phyloP scores from a whole-genome alignment of 2,113 vertebrate genomes.

The Rhinolophus sinicus region DNA sequence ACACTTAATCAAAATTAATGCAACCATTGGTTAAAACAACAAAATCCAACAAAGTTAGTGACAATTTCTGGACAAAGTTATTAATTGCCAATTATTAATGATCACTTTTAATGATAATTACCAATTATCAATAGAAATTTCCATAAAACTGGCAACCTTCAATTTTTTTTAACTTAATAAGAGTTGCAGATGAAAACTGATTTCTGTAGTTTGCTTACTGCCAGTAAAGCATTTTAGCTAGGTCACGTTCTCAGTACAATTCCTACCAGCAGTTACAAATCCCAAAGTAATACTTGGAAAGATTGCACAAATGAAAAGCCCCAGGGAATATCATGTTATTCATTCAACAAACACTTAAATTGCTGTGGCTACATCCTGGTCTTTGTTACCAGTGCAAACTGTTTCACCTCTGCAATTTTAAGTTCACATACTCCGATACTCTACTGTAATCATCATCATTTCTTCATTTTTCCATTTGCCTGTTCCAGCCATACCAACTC shows the following conservation, averaged over 20 bases:
- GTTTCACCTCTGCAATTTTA: neutral
- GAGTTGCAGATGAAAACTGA: neutral
- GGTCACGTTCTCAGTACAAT: neutral
- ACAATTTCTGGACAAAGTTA: neutral
- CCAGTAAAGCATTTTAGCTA: neutral
- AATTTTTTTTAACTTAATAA: neutral
- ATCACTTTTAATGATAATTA: neutral
- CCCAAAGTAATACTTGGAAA: neutral
- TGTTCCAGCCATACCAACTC: neutral
- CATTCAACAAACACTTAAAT: conserved; percentile 24
- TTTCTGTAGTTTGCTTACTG: neutral
- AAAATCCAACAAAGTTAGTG: neutral
- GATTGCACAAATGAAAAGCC: neutral
- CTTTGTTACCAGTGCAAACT: neutral
- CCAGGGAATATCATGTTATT: neutral
- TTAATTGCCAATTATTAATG: neutral
- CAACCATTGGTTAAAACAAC: no score
- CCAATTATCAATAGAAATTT: neutral
- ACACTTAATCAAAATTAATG: neutral
- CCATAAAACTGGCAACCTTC: neutral
- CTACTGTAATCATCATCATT: neutral
- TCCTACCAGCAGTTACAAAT: neutral
- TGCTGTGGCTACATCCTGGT: neutral
- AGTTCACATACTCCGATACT: neutral
- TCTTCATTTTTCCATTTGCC: neutral